Percentiles rank a stretch among this genome's conserved stretches.
Evolutionary conservation across 92 coral and sea anemone species (phyloP).

Genomic region (Montipora capitata): DNA sequence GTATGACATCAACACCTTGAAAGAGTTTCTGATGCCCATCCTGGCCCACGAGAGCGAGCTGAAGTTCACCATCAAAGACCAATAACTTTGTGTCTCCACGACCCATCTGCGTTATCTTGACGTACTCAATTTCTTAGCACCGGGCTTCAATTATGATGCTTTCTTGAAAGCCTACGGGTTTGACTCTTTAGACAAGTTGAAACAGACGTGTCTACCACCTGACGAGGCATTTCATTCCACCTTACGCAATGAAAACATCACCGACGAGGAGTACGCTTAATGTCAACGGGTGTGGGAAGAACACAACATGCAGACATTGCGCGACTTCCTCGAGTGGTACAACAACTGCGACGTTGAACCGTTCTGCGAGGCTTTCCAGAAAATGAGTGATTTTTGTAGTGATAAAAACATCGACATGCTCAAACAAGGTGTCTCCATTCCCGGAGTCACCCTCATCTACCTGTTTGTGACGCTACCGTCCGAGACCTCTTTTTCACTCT

Average conservation of each 20-base stretch:
- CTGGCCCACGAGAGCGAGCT: too few relatives aligned
- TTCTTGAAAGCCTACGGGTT: too few relatives aligned
- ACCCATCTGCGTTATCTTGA: too few relatives aligned
- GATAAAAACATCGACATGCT: not conserved
- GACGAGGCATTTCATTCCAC: slow-evolving; percentile 58
- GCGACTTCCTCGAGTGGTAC: slow-evolving; percentile 56
- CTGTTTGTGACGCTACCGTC: too few relatives aligned
- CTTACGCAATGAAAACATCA: slow-evolving; percentile 18
- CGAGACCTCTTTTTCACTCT: slow-evolving; percentile 51
- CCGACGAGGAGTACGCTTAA: slow-evolving; percentile 26
- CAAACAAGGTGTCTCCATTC: too few relatives aligned
- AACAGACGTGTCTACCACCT: slow-evolving; percentile 29
- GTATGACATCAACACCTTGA: too few relatives aligned
- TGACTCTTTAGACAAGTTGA: too few relatives aligned
- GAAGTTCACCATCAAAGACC: slow-evolving; percentile 6
- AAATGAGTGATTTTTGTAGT: slow-evolving; percentile 48
- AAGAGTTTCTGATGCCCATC: too few relatives aligned
- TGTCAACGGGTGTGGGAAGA: slow-evolving; percentile 24
- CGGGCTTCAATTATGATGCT: too few relatives aligned
- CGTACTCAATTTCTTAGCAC: too few relatives aligned
- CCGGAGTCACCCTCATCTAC: too few relatives aligned
- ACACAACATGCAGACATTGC: slow-evolving; percentile 31
- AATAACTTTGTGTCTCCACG: too few relatives aligned
- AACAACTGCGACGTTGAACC: slow-evolving; percentile 36
- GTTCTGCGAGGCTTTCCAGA: slow-evolving; percentile 52